A percentile compares a stretch with the other conserved stretches of the same genome.
phyloP scores from a whole-genome alignment of 2,888 invertebrate genomes.

The Drosophila aldrichi region DNA sequence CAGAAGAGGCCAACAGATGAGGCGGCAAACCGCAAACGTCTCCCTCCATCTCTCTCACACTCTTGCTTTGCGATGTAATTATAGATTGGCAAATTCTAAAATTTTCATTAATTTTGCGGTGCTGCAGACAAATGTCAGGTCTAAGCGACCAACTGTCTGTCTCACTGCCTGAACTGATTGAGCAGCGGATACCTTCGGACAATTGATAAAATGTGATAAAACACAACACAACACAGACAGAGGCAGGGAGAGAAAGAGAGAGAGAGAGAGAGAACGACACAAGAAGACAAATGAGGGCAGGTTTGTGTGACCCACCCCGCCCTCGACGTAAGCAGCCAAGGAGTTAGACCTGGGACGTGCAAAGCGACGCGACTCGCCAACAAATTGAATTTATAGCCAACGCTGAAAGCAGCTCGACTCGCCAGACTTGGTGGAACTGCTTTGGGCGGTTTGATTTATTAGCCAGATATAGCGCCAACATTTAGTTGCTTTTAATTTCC shows the following conservation, averaged over 20 bases:
- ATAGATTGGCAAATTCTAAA: conserved; percentile 81
- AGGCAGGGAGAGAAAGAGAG: background rate
- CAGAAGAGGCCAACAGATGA: conserved; percentile 70
- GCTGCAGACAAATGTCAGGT: conserved; percentile 51
- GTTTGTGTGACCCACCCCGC: conserved; percentile 47
- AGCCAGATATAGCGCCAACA: conserved; percentile 61
- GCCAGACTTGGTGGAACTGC: conserved; percentile 6
- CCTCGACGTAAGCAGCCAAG: conserved; percentile 31
- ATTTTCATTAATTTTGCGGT: conserved; percentile 81
- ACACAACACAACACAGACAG: conserved; percentile 18
- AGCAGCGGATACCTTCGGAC: conserved; percentile 73
- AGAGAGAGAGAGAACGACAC: background rate
- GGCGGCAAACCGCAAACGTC: conserved; percentile 70
- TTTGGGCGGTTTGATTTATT: conserved; percentile 64
- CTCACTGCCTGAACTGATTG: conserved; percentile 57
- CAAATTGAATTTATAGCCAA: conserved; percentile 76
- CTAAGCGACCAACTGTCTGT: conserved; percentile 20
- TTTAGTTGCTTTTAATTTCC: conserved; percentile 76
- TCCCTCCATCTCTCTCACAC: too few relatives aligned
- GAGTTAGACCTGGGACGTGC: conserved; percentile 16
- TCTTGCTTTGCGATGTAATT: conserved; percentile 73
- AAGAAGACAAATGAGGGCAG: conserved; percentile 73
- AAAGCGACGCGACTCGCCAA: conserved; percentile 37
- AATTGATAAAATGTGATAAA: conserved; percentile 80
- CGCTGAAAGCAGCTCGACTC: conserved; percentile 47